phyloP scores from a whole-genome alignment of 2,797 vertebrate species.

The Oophaga sylvatica region DNA sequence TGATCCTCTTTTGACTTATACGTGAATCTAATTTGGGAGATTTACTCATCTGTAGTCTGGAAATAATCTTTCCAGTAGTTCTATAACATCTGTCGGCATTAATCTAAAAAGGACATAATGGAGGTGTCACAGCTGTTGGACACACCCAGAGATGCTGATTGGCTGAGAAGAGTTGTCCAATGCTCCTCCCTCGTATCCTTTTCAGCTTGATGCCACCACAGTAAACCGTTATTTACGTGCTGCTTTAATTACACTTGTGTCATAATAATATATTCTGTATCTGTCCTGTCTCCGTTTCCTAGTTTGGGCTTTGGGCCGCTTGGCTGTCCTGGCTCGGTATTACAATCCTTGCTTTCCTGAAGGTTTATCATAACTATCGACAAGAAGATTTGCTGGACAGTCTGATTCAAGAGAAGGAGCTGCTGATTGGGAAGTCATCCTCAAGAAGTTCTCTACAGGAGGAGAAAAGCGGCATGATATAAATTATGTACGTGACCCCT shows the following conservation, averaged over 20 bases:
- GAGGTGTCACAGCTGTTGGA: neutral
- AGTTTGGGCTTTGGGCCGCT: conserved; percentile 95
- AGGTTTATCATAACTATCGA: conserved; percentile 93
- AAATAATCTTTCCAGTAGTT: neutral
- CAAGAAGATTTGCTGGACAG: conserved; percentile 93
- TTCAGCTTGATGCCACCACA: neutral
- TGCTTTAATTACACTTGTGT: neutral
- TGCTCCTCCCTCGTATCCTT: neutral
- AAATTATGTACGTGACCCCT: conserved; percentile 60
- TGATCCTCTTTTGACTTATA: too few species aligned
- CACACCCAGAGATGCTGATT: neutral
- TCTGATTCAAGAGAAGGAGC: conserved; percentile 94
- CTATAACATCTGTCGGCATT: neutral
- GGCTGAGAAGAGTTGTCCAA: neutral
- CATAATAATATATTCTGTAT: neutral
- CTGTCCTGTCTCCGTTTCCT: conserved; percentile 58
- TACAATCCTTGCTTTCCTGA: conserved; percentile 90
- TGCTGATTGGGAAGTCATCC: conserved; percentile 85
- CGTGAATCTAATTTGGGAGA: too few species aligned
- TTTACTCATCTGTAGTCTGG: neutral
- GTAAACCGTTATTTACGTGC: neutral
- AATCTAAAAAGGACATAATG: neutral
- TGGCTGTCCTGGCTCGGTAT: conserved; percentile 96
- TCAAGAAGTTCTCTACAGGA: conserved; percentile 77
- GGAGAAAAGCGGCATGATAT: conserved; percentile 89